These are phyloP conservation scores for Chrosomus eos DNA, from an alignment of 2,797 vertebrate genomes.

Conservation along the genomic window DNA sequence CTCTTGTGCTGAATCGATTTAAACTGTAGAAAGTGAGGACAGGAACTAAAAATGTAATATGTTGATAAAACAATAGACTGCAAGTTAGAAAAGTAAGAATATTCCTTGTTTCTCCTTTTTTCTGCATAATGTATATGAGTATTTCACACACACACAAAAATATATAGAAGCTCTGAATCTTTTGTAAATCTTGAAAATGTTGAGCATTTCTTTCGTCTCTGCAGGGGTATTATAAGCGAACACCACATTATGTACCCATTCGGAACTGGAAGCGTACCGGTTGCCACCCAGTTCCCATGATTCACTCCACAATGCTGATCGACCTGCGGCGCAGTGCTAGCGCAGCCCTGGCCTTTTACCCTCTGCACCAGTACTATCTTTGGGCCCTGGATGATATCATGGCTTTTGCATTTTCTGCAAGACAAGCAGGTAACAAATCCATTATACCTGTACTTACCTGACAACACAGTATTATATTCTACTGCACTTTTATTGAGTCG, in stretches of 20 bases:
- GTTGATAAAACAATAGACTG: neutral
- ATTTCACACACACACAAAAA: neutral
- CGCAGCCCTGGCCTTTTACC: constrained; percentile 79
- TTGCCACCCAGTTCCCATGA: constrained; percentile 88
- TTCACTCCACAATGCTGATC: constrained; percentile 88
- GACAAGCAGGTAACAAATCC: constrained; percentile 79
- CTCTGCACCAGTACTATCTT: constrained; percentile 82
- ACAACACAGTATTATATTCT: neutral
- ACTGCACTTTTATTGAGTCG: neutral
- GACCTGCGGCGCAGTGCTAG: constrained; percentile 84
- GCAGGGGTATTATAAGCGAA: constrained; percentile 89
- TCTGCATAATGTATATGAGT: neutral
- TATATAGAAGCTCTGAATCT: neutral
- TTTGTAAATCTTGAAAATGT: neutral
- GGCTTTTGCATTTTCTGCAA: constrained; percentile 87
- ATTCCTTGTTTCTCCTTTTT: neutral
- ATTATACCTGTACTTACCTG: neutral
- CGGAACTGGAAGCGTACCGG: constrained; percentile 83
- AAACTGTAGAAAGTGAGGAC: neutral
- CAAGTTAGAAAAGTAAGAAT: neutral
- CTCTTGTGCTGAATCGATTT: neutral
- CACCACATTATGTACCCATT: constrained; percentile 85
- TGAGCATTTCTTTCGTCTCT: neutral
- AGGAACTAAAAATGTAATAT: neutral
- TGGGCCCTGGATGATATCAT: constrained; percentile 90